Conservation (phyloP, 2,888 invertebrate species). For the Prenolepis imparis region DNA sequence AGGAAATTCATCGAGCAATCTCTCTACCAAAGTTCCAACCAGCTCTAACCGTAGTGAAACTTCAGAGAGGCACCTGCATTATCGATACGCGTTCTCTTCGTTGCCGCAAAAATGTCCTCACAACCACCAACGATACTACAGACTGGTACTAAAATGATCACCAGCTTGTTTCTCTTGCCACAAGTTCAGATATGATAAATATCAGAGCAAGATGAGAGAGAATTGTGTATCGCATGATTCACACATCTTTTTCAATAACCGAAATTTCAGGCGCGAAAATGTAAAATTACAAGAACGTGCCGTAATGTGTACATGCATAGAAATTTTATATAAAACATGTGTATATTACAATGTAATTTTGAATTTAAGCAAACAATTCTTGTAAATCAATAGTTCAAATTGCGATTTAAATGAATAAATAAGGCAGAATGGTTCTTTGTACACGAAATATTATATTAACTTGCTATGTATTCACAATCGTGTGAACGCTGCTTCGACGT, state of each 20-base stretch:
- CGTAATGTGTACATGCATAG: slow-evolving; percentile 35
- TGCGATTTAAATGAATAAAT: slow-evolving; percentile 18
- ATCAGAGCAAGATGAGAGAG: slow-evolving; percentile 1
- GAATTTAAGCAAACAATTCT: slow-evolving; percentile 17
- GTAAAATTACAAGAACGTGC: slow-evolving; percentile 2
- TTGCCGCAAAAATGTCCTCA: slow-evolving; percentile 16
- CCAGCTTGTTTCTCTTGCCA: slow-evolving; percentile 1
- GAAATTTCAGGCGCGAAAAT: slow-evolving; percentile 12
- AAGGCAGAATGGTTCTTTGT: neutral
- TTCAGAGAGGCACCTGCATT: slow-evolving; percentile 35
- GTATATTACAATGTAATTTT: slow-evolving; percentile 25
- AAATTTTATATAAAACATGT: slow-evolving; percentile 17
- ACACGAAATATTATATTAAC: neutral
- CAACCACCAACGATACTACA: slow-evolving; percentile 39
- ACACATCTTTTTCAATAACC: neutral
- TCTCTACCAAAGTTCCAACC: neutral
- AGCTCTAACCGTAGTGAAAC: neutral
- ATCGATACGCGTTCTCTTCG: slow-evolving; percentile 40
- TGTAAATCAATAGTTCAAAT: neutral
- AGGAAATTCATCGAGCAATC: slow-evolving; percentile 32
- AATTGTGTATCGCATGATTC: neutral
- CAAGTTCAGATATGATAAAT: neutral
- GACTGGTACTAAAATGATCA: slow-evolving; percentile 15
- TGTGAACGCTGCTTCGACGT: slow-evolving; percentile 4
- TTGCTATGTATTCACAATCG: neutral